phyloP scores from a whole-genome alignment of 1,140 invertebrate species.

The Pachyrhynchus sulphureomaculatus region DNA sequence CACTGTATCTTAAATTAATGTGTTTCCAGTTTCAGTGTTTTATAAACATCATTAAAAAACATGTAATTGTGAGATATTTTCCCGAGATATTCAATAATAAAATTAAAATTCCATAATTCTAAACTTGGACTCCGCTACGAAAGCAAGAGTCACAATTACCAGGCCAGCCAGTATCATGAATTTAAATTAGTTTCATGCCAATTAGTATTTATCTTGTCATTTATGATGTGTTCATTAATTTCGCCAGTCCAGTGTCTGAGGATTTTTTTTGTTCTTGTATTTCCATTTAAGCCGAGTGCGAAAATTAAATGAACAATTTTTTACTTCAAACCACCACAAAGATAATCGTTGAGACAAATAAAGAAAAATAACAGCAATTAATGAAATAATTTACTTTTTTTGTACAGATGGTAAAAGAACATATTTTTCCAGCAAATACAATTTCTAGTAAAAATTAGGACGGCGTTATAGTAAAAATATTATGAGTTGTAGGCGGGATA shows the following conservation, averaged over 20 bases:
- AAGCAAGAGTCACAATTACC: conserved; percentile 5
- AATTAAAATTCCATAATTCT: neutral
- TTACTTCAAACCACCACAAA: neutral
- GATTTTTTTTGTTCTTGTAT: conserved; percentile 21
- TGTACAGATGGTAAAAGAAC: too few species aligned
- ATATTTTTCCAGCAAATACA: too few species aligned
- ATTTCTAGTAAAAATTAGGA: too few species aligned
- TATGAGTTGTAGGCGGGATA: too few species aligned
- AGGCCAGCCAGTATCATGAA: conserved; percentile 19
- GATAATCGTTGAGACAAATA: neutral
- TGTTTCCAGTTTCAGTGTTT: too few species aligned
- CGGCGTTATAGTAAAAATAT: too few species aligned
- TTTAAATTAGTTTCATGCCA: conserved; percentile 29
- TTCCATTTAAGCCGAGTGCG: conserved; percentile 20
- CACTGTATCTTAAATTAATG: too few species aligned
- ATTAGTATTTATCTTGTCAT: conserved; percentile 30
- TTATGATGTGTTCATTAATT: conserved; percentile 31
- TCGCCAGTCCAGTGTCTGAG: conserved; percentile 9
- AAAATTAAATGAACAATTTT: conserved; percentile 23
- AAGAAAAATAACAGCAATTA: conserved; percentile 10
- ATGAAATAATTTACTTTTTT: too few species aligned
- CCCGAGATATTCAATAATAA: neutral
- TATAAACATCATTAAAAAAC: too few species aligned
- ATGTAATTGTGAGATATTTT: neutral
- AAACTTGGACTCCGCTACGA: neutral